These are phyloP conservation scores for Helogale parvula DNA, from an alignment of 2,113 vertebrate species.

Conservation along the genomic window DNA sequence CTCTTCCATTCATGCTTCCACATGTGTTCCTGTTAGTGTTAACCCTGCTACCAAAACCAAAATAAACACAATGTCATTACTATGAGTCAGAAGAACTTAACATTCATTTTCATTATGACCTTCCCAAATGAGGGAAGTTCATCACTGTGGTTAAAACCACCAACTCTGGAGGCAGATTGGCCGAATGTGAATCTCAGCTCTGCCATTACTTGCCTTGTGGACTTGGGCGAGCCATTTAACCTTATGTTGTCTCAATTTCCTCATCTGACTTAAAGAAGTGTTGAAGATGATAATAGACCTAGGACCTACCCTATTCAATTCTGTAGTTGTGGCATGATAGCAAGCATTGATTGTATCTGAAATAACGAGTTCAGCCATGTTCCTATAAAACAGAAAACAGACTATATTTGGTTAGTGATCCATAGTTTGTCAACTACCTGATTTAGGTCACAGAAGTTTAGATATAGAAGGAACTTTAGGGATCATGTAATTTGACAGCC, in stretches of 20 bases:
- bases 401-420: neutral
- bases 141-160: neutral
- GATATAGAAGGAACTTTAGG: neutral
- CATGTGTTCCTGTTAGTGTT: conserved; percentile 12
- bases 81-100: conserved; percentile 3
- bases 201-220: neutral
- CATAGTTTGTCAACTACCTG: neutral
- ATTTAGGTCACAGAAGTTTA: neutral
- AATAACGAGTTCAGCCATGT: neutral
- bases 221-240: neutral
- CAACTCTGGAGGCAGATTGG: neutral
- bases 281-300: neutral
- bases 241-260: neutral
- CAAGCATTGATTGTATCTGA: neutral
- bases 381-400: neutral
- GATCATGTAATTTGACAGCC: neutral
- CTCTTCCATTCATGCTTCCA: conserved; percentile 15
- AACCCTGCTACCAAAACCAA: conserved; percentile 13
- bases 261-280: neutral
- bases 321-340: neutral
- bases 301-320: neutral
- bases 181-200: neutral
- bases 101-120: neutral
- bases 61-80: neutral
- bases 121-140: neutral